These are phyloP conservation scores for Adineta ricciae DNA, from an alignment of 2,888 invertebrate genomes.

Conservation along the genomic window DNA sequence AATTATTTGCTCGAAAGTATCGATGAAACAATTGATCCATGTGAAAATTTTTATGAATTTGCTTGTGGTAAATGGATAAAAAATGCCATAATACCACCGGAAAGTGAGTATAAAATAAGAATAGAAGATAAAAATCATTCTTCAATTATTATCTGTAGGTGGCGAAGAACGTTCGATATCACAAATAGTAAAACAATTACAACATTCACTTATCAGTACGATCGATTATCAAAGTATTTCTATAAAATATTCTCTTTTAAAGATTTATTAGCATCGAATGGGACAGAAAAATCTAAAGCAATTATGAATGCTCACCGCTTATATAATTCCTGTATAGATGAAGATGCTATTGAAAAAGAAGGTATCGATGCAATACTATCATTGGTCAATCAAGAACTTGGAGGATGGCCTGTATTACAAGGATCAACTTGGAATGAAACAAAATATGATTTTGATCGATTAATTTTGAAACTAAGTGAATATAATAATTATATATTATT, in stretches of 20 bases:
- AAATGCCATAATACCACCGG: conserved; percentile 20
- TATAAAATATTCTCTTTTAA: background rate
- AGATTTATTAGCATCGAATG: background rate
- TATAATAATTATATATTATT: conserved; percentile 17
- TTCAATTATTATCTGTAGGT: background rate
- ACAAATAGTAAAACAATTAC: background rate
- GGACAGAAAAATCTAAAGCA: background rate
- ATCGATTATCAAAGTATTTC: background rate
- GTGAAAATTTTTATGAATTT: conserved; percentile 29
- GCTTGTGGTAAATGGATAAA: conserved; percentile 28
- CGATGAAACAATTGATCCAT: background rate
- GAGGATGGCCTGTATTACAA: conserved; percentile 23
- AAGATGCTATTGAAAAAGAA: conserved; percentile 19
- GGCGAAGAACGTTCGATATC: background rate
- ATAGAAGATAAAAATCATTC: background rate
- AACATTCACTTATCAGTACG: background rate
- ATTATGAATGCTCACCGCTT: conserved; percentile 22
- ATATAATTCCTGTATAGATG: conserved; percentile 27
- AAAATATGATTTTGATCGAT: background rate
- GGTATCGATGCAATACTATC: conserved; percentile 21
- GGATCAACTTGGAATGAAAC: background rate
- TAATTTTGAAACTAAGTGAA: conserved; percentile 8
- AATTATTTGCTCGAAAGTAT: background rate
- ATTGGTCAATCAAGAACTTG: conserved; percentile 20
- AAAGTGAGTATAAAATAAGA: background rate